Evolutionary conservation across 2,113 vertebrate species (phyloP).

Genomic region (Seriola aureovittata): DNA sequence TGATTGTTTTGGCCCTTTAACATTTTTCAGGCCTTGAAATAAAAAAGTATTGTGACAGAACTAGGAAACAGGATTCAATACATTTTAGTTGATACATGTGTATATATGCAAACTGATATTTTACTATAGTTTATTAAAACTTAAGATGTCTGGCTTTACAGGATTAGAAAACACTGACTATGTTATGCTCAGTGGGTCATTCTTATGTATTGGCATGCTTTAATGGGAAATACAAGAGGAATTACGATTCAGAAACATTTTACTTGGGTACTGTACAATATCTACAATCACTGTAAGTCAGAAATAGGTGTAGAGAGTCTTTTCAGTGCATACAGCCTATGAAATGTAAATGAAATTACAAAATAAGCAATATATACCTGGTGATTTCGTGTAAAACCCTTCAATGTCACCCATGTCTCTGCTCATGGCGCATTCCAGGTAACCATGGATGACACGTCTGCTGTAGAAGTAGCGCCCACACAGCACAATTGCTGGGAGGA

Average conservation of each 20-base stretch:
- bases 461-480: slow-evolving; percentile 67
- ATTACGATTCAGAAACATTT: neutral
- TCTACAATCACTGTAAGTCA: neutral
- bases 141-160: too few species aligned
- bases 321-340: neutral
- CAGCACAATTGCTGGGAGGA: slow-evolving; percentile 54
- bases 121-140: too few species aligned
- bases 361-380: slow-evolving; percentile 44
- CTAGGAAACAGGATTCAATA: too few species aligned
- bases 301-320: neutral
- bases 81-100: neutral
- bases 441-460: slow-evolving; percentile 37
- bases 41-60: too few species aligned
- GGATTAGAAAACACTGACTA: neutral
- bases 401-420: slow-evolving; percentile 67
- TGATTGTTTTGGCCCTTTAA: too few species aligned
- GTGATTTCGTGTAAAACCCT: slow-evolving; percentile 54
- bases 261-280: neutral
- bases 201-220: too few species aligned
- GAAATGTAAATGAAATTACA: neutral
- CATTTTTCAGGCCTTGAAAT: too few species aligned
- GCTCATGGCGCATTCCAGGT: slow-evolving; percentile 38
- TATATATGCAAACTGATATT: neutral
- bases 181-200: neutral
- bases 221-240: neutral